phyloP scores from a whole-genome alignment of 1,140 invertebrate species.

The Aphelinus atriplicis region DNA sequence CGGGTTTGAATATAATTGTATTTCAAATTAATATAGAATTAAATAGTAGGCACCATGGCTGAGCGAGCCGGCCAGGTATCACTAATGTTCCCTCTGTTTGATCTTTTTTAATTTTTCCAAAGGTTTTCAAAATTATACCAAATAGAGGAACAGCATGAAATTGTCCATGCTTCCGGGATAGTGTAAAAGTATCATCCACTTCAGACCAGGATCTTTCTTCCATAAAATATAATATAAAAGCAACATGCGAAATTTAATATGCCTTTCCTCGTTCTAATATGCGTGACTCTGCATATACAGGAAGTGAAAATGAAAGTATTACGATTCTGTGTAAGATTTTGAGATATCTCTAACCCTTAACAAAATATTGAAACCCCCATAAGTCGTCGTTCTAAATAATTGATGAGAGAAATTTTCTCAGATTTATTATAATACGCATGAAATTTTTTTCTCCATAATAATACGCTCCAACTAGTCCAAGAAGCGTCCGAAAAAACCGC shows the following conservation, averaged over 20 bases:
- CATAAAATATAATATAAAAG: too few relatives aligned
- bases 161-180: neutral
- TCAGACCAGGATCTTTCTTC: too few relatives aligned
- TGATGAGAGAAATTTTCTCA: too few relatives aligned
- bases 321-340: too few relatives aligned
- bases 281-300: constrained; percentile 1
- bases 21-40: constrained; percentile 18
- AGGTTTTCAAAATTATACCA: constrained; percentile 39
- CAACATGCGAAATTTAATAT: constrained; percentile 1
- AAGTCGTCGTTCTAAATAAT: too few relatives aligned
- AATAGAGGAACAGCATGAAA: constrained; percentile 51
- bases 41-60: constrained; percentile 50
- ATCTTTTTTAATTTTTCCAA: constrained; percentile 48
- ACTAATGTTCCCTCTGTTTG: constrained; percentile 45
- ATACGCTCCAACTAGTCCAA: too few relatives aligned
- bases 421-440: too few relatives aligned
- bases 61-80: constrained; percentile 52
- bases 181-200: too few relatives aligned
- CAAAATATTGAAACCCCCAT: too few relatives aligned
- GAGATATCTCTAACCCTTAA: too few relatives aligned
- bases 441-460: too few relatives aligned
- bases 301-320: neutral
- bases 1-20: constrained; percentile 32
- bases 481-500: too few relatives aligned
- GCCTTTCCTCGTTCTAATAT: constrained; percentile 13